Conservation (phyloP, 2,797 vertebrate species). For the Cirrhinus mrigala region DNA sequence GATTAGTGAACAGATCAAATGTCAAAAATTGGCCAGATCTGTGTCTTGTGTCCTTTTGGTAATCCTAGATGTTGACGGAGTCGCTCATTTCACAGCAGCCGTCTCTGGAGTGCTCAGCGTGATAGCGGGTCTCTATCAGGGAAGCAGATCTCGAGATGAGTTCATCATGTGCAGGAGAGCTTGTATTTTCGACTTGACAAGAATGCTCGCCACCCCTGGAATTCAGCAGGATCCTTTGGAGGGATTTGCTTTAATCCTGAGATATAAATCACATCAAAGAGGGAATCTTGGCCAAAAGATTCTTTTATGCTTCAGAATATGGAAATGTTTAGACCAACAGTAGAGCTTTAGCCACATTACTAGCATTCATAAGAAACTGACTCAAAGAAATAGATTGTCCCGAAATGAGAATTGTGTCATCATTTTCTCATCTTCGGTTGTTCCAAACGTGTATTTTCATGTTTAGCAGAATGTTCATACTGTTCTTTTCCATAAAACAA, state of each 20-base stretch:
- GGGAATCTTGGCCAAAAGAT: conserved; percentile 68
- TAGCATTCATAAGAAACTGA: conserved; percentile 10
- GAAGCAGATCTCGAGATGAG: conserved; percentile 62
- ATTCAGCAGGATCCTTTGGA: conserved; percentile 71
- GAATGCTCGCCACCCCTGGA: conserved; percentile 74
- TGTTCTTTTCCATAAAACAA: neutral
- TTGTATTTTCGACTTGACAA: conserved; percentile 70
- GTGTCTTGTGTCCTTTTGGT: neutral
- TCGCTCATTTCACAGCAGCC: neutral
- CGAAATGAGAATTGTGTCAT: neutral
- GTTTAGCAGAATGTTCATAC: neutral
- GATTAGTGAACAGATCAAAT: neutral
- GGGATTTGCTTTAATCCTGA: conserved; percentile 77
- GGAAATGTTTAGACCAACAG: conserved; percentile 66
- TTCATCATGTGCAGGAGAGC: conserved; percentile 72
- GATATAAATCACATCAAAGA: conserved; percentile 76
- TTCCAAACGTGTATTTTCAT: neutral
- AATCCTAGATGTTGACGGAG: neutral
- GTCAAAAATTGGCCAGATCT: neutral
- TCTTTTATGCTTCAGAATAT: conserved; percentile 67
- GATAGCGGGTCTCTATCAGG: neutral
- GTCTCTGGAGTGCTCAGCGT: neutral
- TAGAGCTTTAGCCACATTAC: conserved; percentile 1
- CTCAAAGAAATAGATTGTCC: neutral
- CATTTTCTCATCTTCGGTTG: neutral